Conservation (phyloP, 30 jellyfish, hydroid and myxozoan species). For the Aurelia aurita complex sp. Pacific region DNA sequence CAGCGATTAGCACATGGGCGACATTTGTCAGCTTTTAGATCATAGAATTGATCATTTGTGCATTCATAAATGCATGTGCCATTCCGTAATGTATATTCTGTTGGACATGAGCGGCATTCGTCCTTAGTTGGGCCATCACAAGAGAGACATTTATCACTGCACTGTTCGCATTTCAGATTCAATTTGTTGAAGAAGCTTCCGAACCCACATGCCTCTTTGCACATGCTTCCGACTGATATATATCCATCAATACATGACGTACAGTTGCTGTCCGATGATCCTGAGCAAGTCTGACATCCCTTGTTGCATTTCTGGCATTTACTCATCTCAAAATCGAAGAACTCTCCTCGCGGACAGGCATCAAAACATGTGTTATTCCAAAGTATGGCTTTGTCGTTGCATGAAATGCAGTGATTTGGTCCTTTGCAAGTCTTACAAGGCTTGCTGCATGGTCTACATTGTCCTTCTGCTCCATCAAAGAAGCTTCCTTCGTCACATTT, state of each 20-base stretch:
- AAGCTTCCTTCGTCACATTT: conserved; percentile 53
- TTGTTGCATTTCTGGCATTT: conserved; percentile 68
- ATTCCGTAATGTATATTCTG: conserved; percentile 25
- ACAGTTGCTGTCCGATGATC: conserved; percentile 35
- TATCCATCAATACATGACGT: conserved; percentile 41
- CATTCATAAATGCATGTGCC: conserved; percentile 44
- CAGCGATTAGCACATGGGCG: conserved; percentile 44
- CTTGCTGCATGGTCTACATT: conserved; percentile 63
- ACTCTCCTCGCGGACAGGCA: conserved; percentile 59
- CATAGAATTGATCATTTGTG: conserved; percentile 22
- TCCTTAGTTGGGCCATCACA: conserved; percentile 59
- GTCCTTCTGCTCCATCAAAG: conserved; percentile 22
- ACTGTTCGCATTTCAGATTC: conserved; percentile 43
- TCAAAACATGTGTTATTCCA: conserved; percentile 44
- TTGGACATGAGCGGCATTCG: conserved; percentile 70
- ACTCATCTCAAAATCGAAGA: conserved; percentile 3
- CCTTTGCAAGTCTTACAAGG: conserved; percentile 85
- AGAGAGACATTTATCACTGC: conserved; percentile 60
- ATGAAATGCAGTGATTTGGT: conserved; percentile 49
- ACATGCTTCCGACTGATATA: conserved; percentile 22
- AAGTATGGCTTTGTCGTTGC: conserved; percentile 31
- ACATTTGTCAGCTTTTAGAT: conserved; percentile 18
- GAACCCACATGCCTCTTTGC: conserved; percentile 50
- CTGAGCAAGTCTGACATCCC: conserved; percentile 64
- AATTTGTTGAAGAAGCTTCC: conserved; percentile 29